Base-by-base conservation (phyloP, 2,888 invertebrate species). In the Nephrotoma appendiculata region DNA sequence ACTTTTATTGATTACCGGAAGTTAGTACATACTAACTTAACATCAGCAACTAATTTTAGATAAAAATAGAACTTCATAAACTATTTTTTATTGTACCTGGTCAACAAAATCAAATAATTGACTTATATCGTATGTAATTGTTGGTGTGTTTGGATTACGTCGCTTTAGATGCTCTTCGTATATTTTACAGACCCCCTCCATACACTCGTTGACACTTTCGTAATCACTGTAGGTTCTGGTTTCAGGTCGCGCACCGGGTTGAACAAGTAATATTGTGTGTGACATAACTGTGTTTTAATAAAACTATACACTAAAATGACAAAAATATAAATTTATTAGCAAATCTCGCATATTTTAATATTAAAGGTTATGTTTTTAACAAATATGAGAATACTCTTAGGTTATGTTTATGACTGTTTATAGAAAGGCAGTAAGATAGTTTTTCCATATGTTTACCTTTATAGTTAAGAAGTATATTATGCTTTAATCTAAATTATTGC, bases 121-220 rank as follows among this genome's bases (percentile, higher is more conserved):
- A 87, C 97, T 97, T 87, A 99, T 99, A 91, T 99, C 99, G 90
- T 99, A 99, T 0, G 99, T 99, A 88, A 99, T 99, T 1, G 98
- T 98, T 0, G 98, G 98, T 15, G 97, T 97, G 90, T 98, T 96
- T 0, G 99, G 99, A 91, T 99, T 98, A 89, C 97, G 94, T 87
- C 97, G 94, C 91, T 99, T 99, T 89, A 99, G 92, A 92, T 99
- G 99, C 90, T 99, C 99, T 90, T 99, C 99, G 90, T 98, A 99
- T 88, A 99, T 99, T 92, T 99, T 99, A 91, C 99, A 99, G 11
- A 99, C 98, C 48, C 98, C 98, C 93, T 99, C 99, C 96, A 99
- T 96, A 90, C 98, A 98, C 90, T 99, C 99, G 90, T 98, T 99
- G 7, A 99, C 96, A 87, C 98, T 97, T 91, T 99, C 99, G 90